phyloP scores from a whole-genome alignment of 2,888 invertebrate species.

The Heliothis peltigera region DNA sequence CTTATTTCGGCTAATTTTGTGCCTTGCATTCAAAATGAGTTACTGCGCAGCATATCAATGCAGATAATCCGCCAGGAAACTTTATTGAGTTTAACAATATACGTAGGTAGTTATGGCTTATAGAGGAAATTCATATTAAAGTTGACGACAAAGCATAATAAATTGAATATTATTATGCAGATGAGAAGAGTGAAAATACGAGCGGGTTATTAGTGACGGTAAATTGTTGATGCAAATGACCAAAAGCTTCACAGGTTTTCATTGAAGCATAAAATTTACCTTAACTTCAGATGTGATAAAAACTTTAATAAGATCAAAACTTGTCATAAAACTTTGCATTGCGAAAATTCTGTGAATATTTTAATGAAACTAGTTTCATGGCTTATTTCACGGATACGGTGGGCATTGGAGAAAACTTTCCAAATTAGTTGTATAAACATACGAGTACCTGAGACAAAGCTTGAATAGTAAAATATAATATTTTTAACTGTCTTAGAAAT shows the following conservation, averaged over 20 bases:
- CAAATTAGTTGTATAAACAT: background rate
- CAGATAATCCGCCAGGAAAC: conserved; percentile 56
- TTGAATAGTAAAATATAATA: too few relatives aligned
- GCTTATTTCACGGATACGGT: conserved; percentile 5
- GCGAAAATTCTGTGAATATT: conserved; percentile 31
- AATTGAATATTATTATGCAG: conserved; percentile 44
- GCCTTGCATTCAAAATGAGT: conserved; percentile 73
- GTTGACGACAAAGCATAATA: conserved; percentile 28
- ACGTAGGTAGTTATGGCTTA: conserved; percentile 59
- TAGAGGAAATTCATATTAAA: conserved; percentile 45
- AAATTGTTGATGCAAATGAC: conserved; percentile 34
- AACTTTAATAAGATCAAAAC: conserved; percentile 36
- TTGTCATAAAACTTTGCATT: conserved; percentile 31
- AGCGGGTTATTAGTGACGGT: conserved; percentile 17
- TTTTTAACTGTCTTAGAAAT: too few relatives aligned
- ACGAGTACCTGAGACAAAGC: too few relatives aligned
- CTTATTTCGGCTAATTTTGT: conserved; percentile 71
- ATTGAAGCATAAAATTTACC: conserved; percentile 28
- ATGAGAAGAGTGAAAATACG: conserved; percentile 9
- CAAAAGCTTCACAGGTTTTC: conserved; percentile 19
- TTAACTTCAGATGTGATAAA: conserved; percentile 27
- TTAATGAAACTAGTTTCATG: conserved; percentile 13
- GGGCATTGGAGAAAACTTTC: background rate
- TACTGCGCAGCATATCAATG: conserved; percentile 71
- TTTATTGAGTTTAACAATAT: conserved; percentile 66